Base-by-base conservation (phyloP, 2,797 vertebrate species). In the Apogon talboti region DNA sequence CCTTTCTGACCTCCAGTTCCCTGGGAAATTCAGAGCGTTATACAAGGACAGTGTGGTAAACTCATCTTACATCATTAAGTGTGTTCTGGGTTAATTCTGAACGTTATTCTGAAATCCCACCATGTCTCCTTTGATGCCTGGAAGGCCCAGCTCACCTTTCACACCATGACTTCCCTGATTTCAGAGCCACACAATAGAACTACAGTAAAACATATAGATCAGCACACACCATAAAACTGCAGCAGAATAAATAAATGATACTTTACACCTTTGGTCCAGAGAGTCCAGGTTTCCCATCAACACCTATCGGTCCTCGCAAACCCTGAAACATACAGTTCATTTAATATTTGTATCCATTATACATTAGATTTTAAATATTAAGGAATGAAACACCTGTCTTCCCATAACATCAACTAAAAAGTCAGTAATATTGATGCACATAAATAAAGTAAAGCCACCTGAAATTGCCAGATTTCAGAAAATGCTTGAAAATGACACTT, bases 81-180 rank as follows among this genome's bases (percentile, higher is more conserved):
- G 49, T 56, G 15, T 11, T 33, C 10, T 9, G 18, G 3, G 28
- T 11, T 9, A 35, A 55, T 12, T 16, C 4, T 51, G 55, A 1
- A 46, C 7, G 38, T 42, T 13, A 73, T n/a, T n/a, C n/a, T 53
- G 13, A 71, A 71, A 4, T 72, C 82, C 40, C 73, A 95, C 93
- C 81, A 41, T 57, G 19, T 81, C 9, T 82, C 92, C 93, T 82
- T 67, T 82, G 43, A 55, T n/a, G 30, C 93, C 93, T 38, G 42
- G 61, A 55, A 38, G 59, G 14, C 92, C 93, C 18, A 46, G 49
- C 24, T 50, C 57, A 43, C 92, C 93, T 24, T 33, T 71, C 42
- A 82, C 66, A 48, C 93, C 93, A 40, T 19, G 33, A 60, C 71
- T 79, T 21, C 93, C 93, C 94, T 95, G 60, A 74, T 66, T 40